Percentiles rank a stretch among this genome's conserved stretches.
phyloP scores from a whole-genome alignment of 30 jellyfish, hydroid and myxozoan genomes.

The Morbakka virulenta region DNA sequence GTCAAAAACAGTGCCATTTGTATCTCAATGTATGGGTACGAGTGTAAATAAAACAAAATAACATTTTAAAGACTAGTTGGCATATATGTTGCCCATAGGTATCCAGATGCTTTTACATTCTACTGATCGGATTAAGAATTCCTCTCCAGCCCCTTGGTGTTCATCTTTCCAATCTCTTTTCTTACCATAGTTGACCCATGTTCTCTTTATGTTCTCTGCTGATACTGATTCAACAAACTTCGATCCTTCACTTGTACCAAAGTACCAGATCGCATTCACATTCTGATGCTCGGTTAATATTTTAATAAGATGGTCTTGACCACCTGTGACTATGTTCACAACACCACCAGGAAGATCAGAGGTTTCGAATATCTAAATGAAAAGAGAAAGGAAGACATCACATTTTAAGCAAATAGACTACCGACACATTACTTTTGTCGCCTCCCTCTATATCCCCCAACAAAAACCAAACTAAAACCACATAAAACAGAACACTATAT shows the following conservation, averaged over 20 bases:
- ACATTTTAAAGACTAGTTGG: slow-evolving; percentile 61
- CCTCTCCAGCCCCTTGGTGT: slow-evolving; percentile 96
- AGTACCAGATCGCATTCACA: slow-evolving; percentile 96
- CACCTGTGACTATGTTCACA: slow-evolving; percentile 86
- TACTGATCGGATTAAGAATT: slow-evolving; percentile 83
- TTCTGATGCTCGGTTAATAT: slow-evolving; percentile 91
- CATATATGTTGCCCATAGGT: slow-evolving; percentile 97
- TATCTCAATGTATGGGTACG: too few species aligned
- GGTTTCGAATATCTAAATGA: slow-evolving; percentile 79
- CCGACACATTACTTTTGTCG: too few species aligned
- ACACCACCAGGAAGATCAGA: slow-evolving; percentile 95
- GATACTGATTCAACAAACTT: slow-evolving; percentile 93
- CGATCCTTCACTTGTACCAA: slow-evolving; percentile 92
- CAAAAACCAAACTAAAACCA: too few species aligned
- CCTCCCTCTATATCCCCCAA: too few species aligned
- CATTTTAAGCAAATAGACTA: neutral
- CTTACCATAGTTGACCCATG: slow-evolving; percentile 97
- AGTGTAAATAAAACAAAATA: too few species aligned
- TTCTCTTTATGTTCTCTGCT: slow-evolving; percentile 82
- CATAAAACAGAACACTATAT: too few species aligned
- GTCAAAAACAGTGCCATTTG: too few species aligned
- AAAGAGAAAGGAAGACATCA: neutral
- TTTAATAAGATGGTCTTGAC: slow-evolving; percentile 88
- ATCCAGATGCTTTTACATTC: slow-evolving; percentile 94
- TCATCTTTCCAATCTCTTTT: slow-evolving; percentile 90